Evolutionary conservation across 2,888 invertebrate species (phyloP).

Genomic region (Chironomus riparius): DNA sequence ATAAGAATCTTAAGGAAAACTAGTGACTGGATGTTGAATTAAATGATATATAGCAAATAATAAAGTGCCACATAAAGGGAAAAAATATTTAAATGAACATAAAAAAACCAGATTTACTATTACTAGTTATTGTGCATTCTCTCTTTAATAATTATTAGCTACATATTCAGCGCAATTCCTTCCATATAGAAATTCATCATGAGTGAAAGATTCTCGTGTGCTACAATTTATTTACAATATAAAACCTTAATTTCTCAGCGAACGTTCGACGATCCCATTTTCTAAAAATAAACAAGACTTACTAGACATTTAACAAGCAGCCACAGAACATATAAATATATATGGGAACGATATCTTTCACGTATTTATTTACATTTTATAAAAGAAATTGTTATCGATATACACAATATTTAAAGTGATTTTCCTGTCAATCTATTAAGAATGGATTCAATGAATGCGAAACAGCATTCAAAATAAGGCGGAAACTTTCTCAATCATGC

Average conservation of each 20-base stretch:
- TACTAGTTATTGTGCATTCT: too few relatives aligned
- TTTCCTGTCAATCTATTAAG: too few relatives aligned
- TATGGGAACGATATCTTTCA: not conserved
- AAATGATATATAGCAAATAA: too few relatives aligned
- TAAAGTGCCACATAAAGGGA: too few relatives aligned
- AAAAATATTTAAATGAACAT: too few relatives aligned
- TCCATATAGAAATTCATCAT: too few relatives aligned
- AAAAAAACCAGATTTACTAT: too few relatives aligned
- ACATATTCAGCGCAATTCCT: too few relatives aligned
- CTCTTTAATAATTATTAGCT: too few relatives aligned
- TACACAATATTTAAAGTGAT: not conserved
- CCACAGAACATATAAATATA: not conserved
- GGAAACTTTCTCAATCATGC: not conserved
- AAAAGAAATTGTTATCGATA: not conserved
- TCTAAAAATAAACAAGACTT: slow-evolving; percentile 22
- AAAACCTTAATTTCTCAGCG: not conserved
- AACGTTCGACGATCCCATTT: slow-evolving; percentile 25
- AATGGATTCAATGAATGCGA: too few relatives aligned
- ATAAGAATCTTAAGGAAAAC: too few relatives aligned
- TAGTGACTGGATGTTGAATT: too few relatives aligned
- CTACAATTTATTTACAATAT: not conserved
- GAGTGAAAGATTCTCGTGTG: not conserved
- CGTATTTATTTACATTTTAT: not conserved
- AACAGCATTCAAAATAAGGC: not conserved
- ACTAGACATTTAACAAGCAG: not conserved